Evolutionary conservation across 2,113 vertebrate species (phyloP).

Genomic region (Perca schrenkii): DNA sequence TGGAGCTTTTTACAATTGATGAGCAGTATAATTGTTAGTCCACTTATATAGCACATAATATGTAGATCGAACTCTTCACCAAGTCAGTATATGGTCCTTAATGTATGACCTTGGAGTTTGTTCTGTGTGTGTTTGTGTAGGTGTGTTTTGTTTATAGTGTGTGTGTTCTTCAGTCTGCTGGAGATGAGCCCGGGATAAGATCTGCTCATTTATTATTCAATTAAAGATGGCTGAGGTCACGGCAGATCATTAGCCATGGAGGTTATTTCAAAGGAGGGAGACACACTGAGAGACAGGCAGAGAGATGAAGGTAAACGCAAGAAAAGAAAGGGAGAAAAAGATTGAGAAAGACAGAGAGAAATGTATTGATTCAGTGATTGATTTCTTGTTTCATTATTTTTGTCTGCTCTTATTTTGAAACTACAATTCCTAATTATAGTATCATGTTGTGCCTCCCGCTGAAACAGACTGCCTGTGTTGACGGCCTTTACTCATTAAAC

Average conservation of each 20-base stretch:
- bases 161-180: slow-evolving; percentile 35
- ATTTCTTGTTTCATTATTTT: slow-evolving; percentile 30
- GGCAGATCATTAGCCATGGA: slow-evolving; percentile 71
- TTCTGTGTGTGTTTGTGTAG: not conserved
- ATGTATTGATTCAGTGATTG: slow-evolving; percentile 14
- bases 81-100: slow-evolving; percentile 3
- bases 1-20: not conserved
- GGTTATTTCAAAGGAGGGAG: slow-evolving; percentile 71
- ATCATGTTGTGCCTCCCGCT: not conserved
- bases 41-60: not conserved
- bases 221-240: slow-evolving; percentile 71
- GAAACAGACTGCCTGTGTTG: slow-evolving; percentile 21
- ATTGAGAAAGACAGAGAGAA: not conserved
- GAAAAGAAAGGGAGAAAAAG: not conserved
- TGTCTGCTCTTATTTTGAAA: slow-evolving; percentile 25
- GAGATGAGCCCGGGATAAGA: slow-evolving; percentile 70
- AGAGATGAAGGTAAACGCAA: not conserved
- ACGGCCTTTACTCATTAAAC: slow-evolving; percentile 37
- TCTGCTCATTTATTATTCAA: slow-evolving; percentile 82
- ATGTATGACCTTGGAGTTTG: slow-evolving; percentile 58
- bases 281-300: not conserved
- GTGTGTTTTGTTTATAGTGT: not conserved
- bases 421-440: slow-evolving; percentile 13
- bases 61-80: not conserved
- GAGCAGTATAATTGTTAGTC: not conserved